Evolutionary conservation across 2,113 vertebrate species (phyloP).

Genomic region (Phyllostomus discolor): DNA sequence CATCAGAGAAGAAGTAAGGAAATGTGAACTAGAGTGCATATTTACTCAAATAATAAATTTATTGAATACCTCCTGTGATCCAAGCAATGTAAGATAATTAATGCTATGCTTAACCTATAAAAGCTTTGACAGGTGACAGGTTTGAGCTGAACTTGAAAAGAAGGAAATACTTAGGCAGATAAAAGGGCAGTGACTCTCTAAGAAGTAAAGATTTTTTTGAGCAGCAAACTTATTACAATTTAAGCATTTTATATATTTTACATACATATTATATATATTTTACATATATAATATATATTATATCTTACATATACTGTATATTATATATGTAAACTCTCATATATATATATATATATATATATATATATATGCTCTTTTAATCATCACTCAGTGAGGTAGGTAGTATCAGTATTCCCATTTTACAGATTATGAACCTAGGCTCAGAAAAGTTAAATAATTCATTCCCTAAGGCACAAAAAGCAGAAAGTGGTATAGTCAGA

Average conservation of each 20-base stretch:
- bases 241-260: not conserved
- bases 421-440: not conserved
- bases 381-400: not conserved
- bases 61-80: not conserved
- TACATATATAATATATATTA: not conserved
- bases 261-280: too few relatives aligned
- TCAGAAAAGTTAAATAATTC: not conserved
- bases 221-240: not conserved
- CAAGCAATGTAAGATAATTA: not conserved
- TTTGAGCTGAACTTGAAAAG: not conserved
- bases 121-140: not conserved
- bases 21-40: not conserved
- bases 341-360: not conserved
- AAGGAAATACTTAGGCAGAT: not conserved
- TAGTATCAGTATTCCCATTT: not conserved
- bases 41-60: not conserved
- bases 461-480: not conserved
- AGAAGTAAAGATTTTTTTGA: not conserved
- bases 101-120: not conserved
- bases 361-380: not conserved
- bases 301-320: not conserved
- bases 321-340: not conserved
- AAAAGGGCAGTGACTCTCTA: not conserved
- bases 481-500: not conserved
- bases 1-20: conserved; percentile 21